phyloP scores from a whole-genome alignment of 2,113 vertebrate genomes.

The Ariopsis seemanni region DNA sequence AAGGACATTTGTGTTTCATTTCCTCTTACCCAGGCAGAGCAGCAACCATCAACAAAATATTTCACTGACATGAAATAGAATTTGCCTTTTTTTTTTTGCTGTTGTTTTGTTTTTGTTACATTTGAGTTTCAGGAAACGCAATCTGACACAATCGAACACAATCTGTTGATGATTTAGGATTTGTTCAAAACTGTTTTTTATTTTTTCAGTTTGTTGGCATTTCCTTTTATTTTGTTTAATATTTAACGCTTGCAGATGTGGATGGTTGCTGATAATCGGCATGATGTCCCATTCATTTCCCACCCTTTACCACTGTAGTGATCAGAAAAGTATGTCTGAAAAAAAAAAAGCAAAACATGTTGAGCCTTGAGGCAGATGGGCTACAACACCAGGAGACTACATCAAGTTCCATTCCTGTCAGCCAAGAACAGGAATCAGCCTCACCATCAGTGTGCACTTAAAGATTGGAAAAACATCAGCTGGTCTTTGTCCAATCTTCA shows the following conservation, averaged over 20 bases:
- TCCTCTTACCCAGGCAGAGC: constrained; percentile 51
- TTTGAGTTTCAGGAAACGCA: neutral
- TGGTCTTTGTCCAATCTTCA: no score
- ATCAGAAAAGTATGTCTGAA: neutral
- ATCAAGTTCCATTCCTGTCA: neutral
- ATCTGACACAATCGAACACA: no score
- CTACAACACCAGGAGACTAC: neutral
- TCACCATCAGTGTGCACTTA: no score
- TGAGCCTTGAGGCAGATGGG: neutral
- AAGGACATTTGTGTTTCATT: constrained; percentile 69
- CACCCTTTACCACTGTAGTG: neutral
- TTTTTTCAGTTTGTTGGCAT: neutral
- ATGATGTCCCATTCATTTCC: neutral
- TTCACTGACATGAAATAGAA: constrained; percentile 63
- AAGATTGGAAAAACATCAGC: no score
- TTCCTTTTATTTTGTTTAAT: neutral
- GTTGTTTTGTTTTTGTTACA: neutral
- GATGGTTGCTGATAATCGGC: neutral
- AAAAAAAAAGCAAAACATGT: neutral
- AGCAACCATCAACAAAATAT: constrained; percentile 47
- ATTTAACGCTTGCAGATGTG: neutral
- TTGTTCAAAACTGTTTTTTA: neutral
- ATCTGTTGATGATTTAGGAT: no score
- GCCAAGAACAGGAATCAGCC: neutral
- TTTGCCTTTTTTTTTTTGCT: neutral